Evolutionary conservation across 2,113 vertebrate genomes (phyloP), one percentile per base, ranked within the genome.

Genomic region (Saguinus imperator): DNA sequence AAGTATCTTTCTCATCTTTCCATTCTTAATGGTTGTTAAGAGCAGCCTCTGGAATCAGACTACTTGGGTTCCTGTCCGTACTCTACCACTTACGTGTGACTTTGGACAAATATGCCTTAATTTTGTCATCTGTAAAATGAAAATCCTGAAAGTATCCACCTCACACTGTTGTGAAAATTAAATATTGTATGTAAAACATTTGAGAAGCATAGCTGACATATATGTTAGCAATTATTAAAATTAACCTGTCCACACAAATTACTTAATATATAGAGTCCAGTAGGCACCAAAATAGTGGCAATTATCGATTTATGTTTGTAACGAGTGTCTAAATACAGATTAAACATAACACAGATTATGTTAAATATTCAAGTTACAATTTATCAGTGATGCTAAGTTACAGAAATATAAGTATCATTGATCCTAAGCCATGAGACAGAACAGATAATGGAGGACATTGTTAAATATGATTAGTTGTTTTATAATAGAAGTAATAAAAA

Each of bases 221-320:
- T 12, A 12, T 81, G 11, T 82, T 79, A 9, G 10, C 8, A 55
- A 72, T 61, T 87, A 61, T 80, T 48, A 87, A 75, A 61, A 52
- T 68, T 84, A 80, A 76, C 16, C 68, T 91, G 8, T 25, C 87
- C 87, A 50, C 68, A n/a, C 25, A 77, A n/a, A 50, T 32, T 82
- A 92, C 88, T 83, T 83, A 90, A 91, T 72, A 96, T 57, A 85
- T n/a, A 93, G 40, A 55, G 50, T 48, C 80, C 35, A 75, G 45
- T 27, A 93, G 52, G 52, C 76, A 23, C 32, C 80, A 72, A 87
- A 96, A 21, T 79, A 94, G 76, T 73, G 96, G 58, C 50, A 79
- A 76, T 48, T 75, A 73, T 58, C 13, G 35, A 87, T 96, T 96
- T 97, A 58, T 35, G 29, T 94, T 94, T 97, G 79, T 79, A 89